phyloP scores from a whole-genome alignment of 2,888 invertebrate species.

The Caenorhabditis drosophilae region DNA sequence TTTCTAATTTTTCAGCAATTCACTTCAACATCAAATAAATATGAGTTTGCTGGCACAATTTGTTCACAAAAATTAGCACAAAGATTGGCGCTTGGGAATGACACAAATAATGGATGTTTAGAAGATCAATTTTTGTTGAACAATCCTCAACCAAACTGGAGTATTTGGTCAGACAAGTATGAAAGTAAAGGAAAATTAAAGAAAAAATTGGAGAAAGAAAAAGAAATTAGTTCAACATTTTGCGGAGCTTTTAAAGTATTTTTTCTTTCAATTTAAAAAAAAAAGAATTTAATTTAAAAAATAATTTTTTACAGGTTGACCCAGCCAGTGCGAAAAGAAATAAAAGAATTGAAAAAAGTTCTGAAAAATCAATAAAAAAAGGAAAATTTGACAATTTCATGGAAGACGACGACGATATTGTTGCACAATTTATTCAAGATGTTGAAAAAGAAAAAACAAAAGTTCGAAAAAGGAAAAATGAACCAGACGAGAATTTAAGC shows the following conservation, averaged over 20 bases:
- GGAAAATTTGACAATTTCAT: not conserved
- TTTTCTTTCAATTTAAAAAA: not conserved
- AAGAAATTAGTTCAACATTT: slow-evolving; percentile 9
- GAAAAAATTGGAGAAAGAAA: slow-evolving; percentile 8
- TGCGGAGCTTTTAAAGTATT: slow-evolving; percentile 39
- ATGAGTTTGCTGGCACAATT: slow-evolving; percentile 40
- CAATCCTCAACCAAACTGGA: slow-evolving; percentile 31
- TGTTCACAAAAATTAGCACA: slow-evolving; percentile 30
- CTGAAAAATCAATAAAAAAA: not conserved
- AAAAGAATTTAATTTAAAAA: too few relatives aligned
- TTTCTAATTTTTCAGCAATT: too few relatives aligned
- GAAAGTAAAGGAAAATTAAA: slow-evolving; percentile 14
- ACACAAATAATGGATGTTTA: slow-evolving; percentile 4
- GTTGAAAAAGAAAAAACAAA: slow-evolving; percentile 27
- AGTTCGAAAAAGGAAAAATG: slow-evolving; percentile 20
- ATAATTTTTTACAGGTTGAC: not conserved
- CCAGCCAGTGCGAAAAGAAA: not conserved
- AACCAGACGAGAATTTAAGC: slow-evolving; percentile 9
- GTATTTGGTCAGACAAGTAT: slow-evolving; percentile 42
- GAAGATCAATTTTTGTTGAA: slow-evolving; percentile 31
- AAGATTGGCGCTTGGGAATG: slow-evolving; percentile 57
- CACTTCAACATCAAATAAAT: too few relatives aligned
- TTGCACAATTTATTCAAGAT: slow-evolving; percentile 31
- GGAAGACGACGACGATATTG: slow-evolving; percentile 24
- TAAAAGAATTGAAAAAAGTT: not conserved